phyloP scores from a whole-genome alignment of 2,113 vertebrate species.

The Oncorhynchus gorbuscha region DNA sequence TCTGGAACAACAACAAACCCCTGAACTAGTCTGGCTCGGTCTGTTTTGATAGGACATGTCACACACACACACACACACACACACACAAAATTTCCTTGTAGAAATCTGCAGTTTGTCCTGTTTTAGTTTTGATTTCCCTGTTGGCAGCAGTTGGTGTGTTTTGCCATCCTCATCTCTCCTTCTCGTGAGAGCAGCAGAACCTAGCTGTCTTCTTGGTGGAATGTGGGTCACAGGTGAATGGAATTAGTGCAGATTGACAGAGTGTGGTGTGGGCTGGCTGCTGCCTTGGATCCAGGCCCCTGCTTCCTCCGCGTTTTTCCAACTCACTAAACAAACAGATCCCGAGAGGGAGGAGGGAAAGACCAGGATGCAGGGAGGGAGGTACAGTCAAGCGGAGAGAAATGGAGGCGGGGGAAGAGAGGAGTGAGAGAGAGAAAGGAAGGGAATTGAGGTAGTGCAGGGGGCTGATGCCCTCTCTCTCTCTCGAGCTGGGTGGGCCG shows the following conservation, averaged over 20 bases:
- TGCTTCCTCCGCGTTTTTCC: slow-evolving; percentile 49
- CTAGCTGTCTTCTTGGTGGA: slow-evolving; percentile 18
- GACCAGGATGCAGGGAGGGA: not conserved
- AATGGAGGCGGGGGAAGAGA: slow-evolving; percentile 6
- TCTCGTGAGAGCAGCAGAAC: slow-evolving; percentile 23
- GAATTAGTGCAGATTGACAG: slow-evolving; percentile 28
- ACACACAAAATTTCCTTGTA: slow-evolving; percentile 51
- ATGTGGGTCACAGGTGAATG: slow-evolving; percentile 63
- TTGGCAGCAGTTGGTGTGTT: slow-evolving; percentile 4
- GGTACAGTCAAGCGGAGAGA: slow-evolving; percentile 13
- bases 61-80: not conserved
- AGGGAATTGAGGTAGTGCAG: slow-evolving; percentile 17
- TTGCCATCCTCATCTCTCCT: slow-evolving; percentile 14
- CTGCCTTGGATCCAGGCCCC: slow-evolving; percentile 23
- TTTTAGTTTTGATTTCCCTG: slow-evolving; percentile 42
- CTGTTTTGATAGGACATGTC: no score
- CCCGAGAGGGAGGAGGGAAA: slow-evolving; percentile 18
- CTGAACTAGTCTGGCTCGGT: no score
- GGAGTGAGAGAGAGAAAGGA: not conserved
- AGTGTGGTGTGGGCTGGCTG: slow-evolving; percentile 24
- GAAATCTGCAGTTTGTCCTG: slow-evolving; percentile 39
- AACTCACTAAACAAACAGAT: slow-evolving; percentile 67
- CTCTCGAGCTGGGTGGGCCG: slow-evolving; percentile 56
- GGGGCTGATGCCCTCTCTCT: slow-evolving; percentile 23
- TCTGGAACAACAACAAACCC: no score